A percentile compares a stretch with the other conserved stretches of the same genome.
Conservation (phyloP, 2,113 vertebrate genomes). For the Cavia aperea region DNA sequence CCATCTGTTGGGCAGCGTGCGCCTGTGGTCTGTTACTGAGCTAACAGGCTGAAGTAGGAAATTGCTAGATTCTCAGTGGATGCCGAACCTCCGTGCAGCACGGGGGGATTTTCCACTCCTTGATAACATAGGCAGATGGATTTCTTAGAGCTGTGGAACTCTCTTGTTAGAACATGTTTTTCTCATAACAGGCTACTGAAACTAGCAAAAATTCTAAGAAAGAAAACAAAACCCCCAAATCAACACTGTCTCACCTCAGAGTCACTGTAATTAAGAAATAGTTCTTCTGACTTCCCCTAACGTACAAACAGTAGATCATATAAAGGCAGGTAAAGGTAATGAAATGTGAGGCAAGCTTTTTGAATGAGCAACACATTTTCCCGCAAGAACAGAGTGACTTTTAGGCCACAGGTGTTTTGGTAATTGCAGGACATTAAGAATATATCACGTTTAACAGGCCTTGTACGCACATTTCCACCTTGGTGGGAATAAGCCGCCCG, state of each 20-base stretch:
- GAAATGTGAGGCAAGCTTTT: slow-evolving; percentile 48
- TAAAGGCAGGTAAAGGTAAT: slow-evolving; percentile 41
- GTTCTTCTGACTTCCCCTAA: slow-evolving; percentile 12
- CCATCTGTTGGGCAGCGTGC: slow-evolving; percentile 38
- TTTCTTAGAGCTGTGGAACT: not conserved
- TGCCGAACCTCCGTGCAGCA: not conserved
- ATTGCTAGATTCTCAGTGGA: slow-evolving; percentile 28
- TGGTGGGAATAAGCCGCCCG: slow-evolving; percentile 33
- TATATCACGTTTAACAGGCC: slow-evolving; percentile 67
- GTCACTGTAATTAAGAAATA: slow-evolving; percentile 57
- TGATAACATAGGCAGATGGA: slow-evolving; percentile 39
- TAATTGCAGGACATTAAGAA: slow-evolving; percentile 61
- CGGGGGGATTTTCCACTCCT: not conserved
- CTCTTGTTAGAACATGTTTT: not conserved
- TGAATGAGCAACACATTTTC: slow-evolving; percentile 56
- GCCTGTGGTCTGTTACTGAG: not conserved
- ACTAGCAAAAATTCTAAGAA: slow-evolving; percentile 43
- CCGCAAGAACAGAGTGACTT: slow-evolving; percentile 41
- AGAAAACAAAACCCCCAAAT: slow-evolving; percentile 53
- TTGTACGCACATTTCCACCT: slow-evolving; percentile 68
- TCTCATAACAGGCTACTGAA: slow-evolving; percentile 53
- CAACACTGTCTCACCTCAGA: slow-evolving; percentile 53
- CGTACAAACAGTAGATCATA: slow-evolving; percentile 34
- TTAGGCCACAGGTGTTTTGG: slow-evolving; percentile 64
- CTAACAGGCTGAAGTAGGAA: not conserved